These are phyloP conservation scores for Cardiocondyla obscurior DNA, from an alignment of 1,140 invertebrate genomes.

Conservation along the genomic window DNA sequence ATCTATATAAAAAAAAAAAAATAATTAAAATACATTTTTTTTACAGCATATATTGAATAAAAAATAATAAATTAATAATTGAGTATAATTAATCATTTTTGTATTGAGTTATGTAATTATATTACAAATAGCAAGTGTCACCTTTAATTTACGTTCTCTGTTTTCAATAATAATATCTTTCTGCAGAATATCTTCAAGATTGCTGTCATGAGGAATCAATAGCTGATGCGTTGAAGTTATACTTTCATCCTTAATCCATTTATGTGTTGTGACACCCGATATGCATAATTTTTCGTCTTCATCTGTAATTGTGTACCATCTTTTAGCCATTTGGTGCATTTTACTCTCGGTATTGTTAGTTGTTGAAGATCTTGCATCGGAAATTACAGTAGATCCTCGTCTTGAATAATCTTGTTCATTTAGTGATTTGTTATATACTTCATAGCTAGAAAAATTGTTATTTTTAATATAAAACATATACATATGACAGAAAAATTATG, in stretches of 20 bases:
- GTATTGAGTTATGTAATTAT: background rate
- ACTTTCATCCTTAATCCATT: conserved; percentile 77
- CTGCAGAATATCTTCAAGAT: conserved; percentile 12
- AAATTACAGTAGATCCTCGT: background rate
- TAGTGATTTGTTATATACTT: background rate
- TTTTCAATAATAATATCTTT: conserved; percentile 22
- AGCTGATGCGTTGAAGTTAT: background rate
- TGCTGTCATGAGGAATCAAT: background rate
- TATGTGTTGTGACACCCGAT: conserved; percentile 75
- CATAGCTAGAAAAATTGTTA: conserved; percentile 13
- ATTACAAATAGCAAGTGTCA: background rate
- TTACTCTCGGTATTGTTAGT: background rate
- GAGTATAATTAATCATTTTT: background rate
- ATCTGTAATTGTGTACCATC: background rate
- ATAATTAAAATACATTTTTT: conserved; percentile 13
- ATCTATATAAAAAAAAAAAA: conserved; percentile 64
- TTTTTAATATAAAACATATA: too few species aligned
- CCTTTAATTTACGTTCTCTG: conserved; percentile 67
- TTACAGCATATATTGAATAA: background rate
- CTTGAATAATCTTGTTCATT: background rate
- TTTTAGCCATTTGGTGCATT: conserved; percentile 8
- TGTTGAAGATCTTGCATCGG: background rate
- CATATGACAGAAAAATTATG: too few species aligned
- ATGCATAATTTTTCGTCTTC: conserved; percentile 63
- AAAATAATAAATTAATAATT: background rate